These are phyloP conservation scores for Desmodus rotundus DNA, from an alignment of 2,113 vertebrate genomes.

Conservation along the genomic window DNA sequence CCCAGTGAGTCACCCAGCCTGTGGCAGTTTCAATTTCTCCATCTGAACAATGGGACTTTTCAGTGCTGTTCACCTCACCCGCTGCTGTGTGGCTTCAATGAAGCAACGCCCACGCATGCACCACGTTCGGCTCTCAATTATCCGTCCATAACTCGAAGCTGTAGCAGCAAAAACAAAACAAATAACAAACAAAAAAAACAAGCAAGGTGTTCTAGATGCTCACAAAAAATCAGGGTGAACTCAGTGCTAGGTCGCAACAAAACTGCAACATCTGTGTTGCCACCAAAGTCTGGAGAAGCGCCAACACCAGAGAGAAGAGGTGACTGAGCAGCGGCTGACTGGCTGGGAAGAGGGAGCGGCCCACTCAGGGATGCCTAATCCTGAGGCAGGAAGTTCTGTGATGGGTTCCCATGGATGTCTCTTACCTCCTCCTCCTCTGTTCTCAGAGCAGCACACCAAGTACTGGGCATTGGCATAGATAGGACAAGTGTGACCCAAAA, in stretches of 20 bases:
- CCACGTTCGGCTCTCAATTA: background rate
- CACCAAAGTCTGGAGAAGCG: background rate
- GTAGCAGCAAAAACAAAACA: no score
- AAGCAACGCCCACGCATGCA: background rate
- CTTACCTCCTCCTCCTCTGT: background rate
- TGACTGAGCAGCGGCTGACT: background rate
- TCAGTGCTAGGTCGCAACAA: background rate
- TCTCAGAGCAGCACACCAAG: background rate
- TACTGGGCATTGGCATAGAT: background rate
- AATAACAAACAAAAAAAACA: background rate
- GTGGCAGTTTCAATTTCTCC: background rate
- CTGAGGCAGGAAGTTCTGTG: background rate
- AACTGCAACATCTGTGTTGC: background rate
- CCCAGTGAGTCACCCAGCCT: background rate
- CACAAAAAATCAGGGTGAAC: background rate
- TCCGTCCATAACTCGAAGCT: background rate
- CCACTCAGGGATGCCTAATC: background rate
- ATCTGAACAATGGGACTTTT: background rate
- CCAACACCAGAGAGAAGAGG: background rate
- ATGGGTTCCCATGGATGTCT: background rate
- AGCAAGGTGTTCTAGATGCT: background rate
- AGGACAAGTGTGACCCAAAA: background rate
- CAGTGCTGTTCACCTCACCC: background rate
- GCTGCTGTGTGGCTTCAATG: background rate
- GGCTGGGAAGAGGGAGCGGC: background rate